Base-by-base conservation (phyloP, 1,140 invertebrate genomes). In the Conus betulinus region DNA sequence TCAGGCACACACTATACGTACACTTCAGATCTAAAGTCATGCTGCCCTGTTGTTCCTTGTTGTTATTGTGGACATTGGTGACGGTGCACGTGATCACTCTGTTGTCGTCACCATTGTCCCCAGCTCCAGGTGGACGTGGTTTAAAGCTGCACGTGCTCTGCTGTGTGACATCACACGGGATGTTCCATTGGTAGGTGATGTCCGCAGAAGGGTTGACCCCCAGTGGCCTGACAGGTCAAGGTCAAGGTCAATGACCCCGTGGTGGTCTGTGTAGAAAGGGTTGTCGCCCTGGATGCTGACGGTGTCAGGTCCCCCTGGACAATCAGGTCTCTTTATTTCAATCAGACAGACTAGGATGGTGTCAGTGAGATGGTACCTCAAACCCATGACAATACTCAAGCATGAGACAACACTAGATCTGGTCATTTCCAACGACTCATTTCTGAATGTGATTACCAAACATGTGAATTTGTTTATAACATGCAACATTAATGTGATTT, bases 201-300 rank as follows among this genome's bases (percentile, higher is more conserved):
- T 7, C 79, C 10, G 79, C 1, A 52, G 79, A 15, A 39, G 79
- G 79, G 10, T 53, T 52, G 79, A 23, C 79, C 13, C 13, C 5
- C 79, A 81, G 39, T 51, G 23, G 79, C 25, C 7, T 51, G 8
- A 81, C 79, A 81, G 52, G 79, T 81, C 39, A 81, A 53, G 39
- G 79, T 81, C 39, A 81, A 11, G 15, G 17, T 27, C 15, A 15
- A 2, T 51, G 79, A 81, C 39, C 79, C 79, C 1, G 39, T 52
- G 39, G 25, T 81, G 39, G 39, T 81, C 79, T 0, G 79, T 81
- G 79, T 81, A 81, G 79, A 81, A 81, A 51, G 79, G 27, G 79
- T n/a, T 10, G 52, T 53, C 25, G 11, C 13, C 39, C 10, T 10
- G 25, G 11, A 81, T 81, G 52, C 6, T 52, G 25, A 81, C 79